These are phyloP conservation scores for Xylocopa sonorina DNA, from an alignment of 1,140 invertebrate species.

Conservation along the genomic window DNA sequence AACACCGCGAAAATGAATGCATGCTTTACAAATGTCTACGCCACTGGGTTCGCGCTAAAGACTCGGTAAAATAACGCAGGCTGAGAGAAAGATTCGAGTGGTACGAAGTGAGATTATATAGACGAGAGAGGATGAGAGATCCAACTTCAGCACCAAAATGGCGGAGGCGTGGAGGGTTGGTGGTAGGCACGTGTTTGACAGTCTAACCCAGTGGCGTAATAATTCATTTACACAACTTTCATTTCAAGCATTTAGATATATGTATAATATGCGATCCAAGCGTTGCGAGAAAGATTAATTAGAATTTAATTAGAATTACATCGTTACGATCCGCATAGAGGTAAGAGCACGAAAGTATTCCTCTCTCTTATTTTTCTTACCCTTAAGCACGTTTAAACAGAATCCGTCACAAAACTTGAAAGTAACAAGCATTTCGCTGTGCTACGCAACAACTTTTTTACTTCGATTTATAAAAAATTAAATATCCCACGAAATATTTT, in stretches of 20 bases:
- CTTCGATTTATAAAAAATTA: neutral
- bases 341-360: too few species aligned
- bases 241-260: too few species aligned
- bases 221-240: slow-evolving; percentile 1
- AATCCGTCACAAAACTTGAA: too few species aligned
- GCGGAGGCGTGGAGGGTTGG: slow-evolving; percentile 53
- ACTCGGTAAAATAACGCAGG: slow-evolving; percentile 54
- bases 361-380: neutral
- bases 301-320: too few species aligned
- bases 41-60: slow-evolving; percentile 31
- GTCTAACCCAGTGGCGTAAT: slow-evolving; percentile 59
- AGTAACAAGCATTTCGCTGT: neutral
- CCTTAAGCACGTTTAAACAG: neutral
- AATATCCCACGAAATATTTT: slow-evolving; percentile 46
- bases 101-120: slow-evolving; percentile 59
- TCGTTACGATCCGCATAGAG: too few species aligned
- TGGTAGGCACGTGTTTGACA: slow-evolving; percentile 64
- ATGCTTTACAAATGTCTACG: slow-evolving; percentile 39
- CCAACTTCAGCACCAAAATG: slow-evolving; percentile 62
- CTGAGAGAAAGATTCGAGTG: slow-evolving; percentile 13
- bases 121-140: slow-evolving; percentile 52
- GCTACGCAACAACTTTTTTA: neutral
- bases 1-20: too few species aligned
- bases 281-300: too few species aligned
- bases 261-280: too few species aligned